phyloP scores from a whole-genome alignment of 2,797 vertebrate species.

The Crypturellus tataupa region DNA sequence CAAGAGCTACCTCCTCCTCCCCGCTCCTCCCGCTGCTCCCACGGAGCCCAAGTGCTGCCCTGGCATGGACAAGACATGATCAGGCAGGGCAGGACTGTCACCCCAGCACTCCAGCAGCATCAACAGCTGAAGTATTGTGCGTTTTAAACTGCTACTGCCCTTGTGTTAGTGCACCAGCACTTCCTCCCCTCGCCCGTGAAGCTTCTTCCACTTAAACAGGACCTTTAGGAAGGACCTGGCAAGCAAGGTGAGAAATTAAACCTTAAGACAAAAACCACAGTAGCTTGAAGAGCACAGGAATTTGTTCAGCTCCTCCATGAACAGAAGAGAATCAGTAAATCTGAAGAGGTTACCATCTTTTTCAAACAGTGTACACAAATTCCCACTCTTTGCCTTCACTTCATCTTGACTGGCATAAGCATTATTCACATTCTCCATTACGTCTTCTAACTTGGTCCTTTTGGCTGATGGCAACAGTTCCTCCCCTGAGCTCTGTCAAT shows the following conservation, averaged over 20 bases:
- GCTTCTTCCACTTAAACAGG: not conserved
- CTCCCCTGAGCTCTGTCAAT: slow-evolving; percentile 67
- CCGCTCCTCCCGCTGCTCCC: not conserved
- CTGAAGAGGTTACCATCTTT: slow-evolving; percentile 67
- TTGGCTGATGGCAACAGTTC: slow-evolving; percentile 82
- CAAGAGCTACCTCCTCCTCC: not conserved
- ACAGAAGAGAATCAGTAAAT: not conserved
- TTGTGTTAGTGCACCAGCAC: not conserved
- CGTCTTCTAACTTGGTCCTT: slow-evolving; percentile 86
- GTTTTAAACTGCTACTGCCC: not conserved
- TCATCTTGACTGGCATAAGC: slow-evolving; percentile 76
- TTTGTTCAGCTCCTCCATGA: not conserved
- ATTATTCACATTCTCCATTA: slow-evolving; percentile 49
- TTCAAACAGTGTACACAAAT: not conserved
- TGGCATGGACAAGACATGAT: not conserved
- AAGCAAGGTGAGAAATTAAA: not conserved
- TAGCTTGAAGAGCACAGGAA: not conserved
- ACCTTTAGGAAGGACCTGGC: slow-evolving; percentile 8
- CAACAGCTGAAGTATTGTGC: not conserved
- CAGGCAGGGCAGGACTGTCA: not conserved
- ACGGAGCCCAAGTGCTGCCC: not conserved
- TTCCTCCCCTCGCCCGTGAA: not conserved
- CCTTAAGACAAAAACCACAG: not conserved
- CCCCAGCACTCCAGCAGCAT: not conserved
- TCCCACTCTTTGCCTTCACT: slow-evolving; percentile 52